phyloP scores from a whole-genome alignment of 2,888 invertebrate genomes.

The Caenorhabditis virilis region DNA sequence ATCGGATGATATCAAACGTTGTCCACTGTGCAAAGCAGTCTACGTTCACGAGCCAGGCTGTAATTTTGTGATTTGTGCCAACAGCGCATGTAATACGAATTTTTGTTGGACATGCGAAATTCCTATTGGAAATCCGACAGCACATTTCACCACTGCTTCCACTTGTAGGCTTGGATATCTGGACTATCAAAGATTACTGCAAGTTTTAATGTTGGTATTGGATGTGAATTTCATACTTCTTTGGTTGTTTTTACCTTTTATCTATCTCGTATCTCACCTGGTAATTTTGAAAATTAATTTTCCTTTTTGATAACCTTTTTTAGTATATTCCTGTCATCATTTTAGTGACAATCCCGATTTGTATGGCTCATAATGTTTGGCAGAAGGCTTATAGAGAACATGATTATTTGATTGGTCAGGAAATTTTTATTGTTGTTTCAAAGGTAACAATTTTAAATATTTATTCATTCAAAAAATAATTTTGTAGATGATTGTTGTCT shows the following conservation, averaged over 20 bases:
- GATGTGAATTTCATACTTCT: conserved; percentile 28
- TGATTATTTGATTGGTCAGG: conserved; percentile 12
- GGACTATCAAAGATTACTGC: conserved; percentile 18
- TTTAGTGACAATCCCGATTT: conserved; percentile 11
- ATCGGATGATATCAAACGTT: conserved; percentile 32
- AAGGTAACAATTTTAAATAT: background rate
- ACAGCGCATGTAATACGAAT: conserved; percentile 26
- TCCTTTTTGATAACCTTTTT: background rate
- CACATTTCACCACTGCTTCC: conserved; percentile 20
- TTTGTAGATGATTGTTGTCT: conserved; percentile 7
- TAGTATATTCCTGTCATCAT: conserved; percentile 26
- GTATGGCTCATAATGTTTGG: conserved; percentile 15
- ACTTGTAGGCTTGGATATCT: conserved; percentile 26
- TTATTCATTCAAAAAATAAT: background rate
- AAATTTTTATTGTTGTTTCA: background rate
- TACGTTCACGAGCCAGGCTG: conserved; percentile 37
- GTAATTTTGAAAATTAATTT: background rate
- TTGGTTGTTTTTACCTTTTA: conserved; percentile 18
- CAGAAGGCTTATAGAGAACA: conserved; percentile 4
- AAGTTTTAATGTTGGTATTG: conserved; percentile 8
- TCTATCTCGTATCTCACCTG: conserved; percentile 25
- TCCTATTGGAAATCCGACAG: conserved; percentile 17
- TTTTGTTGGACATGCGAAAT: conserved; percentile 47
- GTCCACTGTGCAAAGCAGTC: conserved; percentile 39
- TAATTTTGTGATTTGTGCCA: conserved; percentile 44